Evolutionary conservation across 2,113 vertebrate species (phyloP), one percentile per base, ranked within the genome.

Genomic region (Cephalopterus ornatus): DNA sequence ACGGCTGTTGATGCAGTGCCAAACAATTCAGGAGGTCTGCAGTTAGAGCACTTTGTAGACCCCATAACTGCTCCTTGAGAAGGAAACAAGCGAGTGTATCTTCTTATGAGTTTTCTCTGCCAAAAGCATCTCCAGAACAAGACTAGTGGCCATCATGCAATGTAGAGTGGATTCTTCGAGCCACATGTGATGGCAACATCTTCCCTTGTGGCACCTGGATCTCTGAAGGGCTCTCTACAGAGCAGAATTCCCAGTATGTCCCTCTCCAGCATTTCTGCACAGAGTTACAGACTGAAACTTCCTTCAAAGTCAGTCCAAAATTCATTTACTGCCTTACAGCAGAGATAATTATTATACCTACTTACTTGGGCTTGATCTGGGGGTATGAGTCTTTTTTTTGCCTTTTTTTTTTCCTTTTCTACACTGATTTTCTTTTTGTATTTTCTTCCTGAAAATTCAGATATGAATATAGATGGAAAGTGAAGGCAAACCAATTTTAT

Each of bases 181-280:
- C 9, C 27, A 12, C 1, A 22, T 0, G 1, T 63, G 24, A 11
- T 42, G 88, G 46, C 24, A 23, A 30, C 15, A 42, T 14, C 20
- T 65, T 20, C 15, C 12, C 18, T 21, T 1, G 3, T 55, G 55
- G 26, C 44, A 61, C 35, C 58, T 32, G 32, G n/a, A 28, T 66
- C 52, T 37, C 41, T 44, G 19, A 23, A 73, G 50, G 85, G 27
- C 8, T 70, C 42, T n/a, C 50, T 22, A 23, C 39, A 53, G 19
- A 50, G 26, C 8, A 46, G 28, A 47, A 22, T 46, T 55, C 27
- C 44, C 44, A 35, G 0, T 23, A n/a, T 13, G 18, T 74, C 37
- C n/a, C 5, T 56, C 14, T 59, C 10, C 24, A 30, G 21, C 0
- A 2, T 0, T 1, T 39, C 44, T 46, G 18, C 2, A 3, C 24